Percentiles rank a stretch among this genome's conserved stretches.
Conservation (phyloP, 2,113 vertebrate species). For the Perca schrenkii region DNA sequence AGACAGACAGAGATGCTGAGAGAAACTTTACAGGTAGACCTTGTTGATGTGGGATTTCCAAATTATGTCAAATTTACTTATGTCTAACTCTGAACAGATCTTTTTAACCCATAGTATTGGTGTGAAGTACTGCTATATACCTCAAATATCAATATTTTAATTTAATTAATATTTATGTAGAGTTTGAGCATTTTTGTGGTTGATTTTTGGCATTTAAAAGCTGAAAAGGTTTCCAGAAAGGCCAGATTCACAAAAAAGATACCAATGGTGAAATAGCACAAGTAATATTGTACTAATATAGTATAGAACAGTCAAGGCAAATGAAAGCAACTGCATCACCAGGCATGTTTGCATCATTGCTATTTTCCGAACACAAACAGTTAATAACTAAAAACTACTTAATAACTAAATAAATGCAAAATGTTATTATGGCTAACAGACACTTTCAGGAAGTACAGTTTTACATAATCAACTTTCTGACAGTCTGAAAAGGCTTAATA, state of each 20-base stretch:
- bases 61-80: neutral
- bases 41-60: neutral
- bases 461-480: neutral
- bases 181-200: conserved; percentile 32
- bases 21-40: conserved; percentile 3
- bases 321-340: neutral
- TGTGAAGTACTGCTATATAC: conserved; percentile 11
- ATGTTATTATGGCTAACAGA: neutral
- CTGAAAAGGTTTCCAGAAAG: neutral
- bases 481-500: neutral
- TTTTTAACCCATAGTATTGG: neutral
- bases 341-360: neutral
- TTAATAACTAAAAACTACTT: neutral
- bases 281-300: neutral
- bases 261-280: neutral
- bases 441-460: neutral
- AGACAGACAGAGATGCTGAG: neutral
- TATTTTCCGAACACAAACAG: neutral
- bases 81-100: neutral
- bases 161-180: conserved; percentile 19
- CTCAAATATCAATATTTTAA: conserved; percentile 34
- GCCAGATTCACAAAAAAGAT: conserved; percentile 5
- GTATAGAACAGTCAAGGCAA: neutral
- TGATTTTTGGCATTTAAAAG: conserved; percentile 27
- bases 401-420: neutral